Evolutionary conservation across 1,140 invertebrate species (phyloP).

Genomic region (Drosophila aff.): DNA sequence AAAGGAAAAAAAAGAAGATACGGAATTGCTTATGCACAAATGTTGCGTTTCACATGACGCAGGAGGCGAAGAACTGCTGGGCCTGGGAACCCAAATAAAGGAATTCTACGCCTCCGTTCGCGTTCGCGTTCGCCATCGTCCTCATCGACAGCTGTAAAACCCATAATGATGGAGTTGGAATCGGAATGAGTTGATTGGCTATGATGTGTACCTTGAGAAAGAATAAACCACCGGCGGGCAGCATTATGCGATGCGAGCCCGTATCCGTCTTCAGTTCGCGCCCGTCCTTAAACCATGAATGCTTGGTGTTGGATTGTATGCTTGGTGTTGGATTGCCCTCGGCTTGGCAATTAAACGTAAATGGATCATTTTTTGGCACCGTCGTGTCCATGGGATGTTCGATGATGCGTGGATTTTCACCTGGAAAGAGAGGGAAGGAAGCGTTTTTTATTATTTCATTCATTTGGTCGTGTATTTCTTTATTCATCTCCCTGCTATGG

Average conservation of each 20-base stretch:
- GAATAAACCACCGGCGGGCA: slow-evolving; percentile 90
- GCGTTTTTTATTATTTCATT: slow-evolving; percentile 22
- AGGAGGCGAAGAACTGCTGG: slow-evolving; percentile 2
- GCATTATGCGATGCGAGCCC: slow-evolving; percentile 86
- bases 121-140: slow-evolving; percentile 12
- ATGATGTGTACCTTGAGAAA: slow-evolving; percentile 88
- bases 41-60: slow-evolving; percentile 73
- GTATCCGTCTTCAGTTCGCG: slow-evolving; percentile 86
- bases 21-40: slow-evolving; percentile 65
- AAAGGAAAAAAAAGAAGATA: not conserved
- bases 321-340: slow-evolving; percentile 88
- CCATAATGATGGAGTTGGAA: slow-evolving; percentile 62
- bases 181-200: slow-evolving; percentile 35
- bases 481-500: not conserved
- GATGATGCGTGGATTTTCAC: slow-evolving; percentile 90
- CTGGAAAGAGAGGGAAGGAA: slow-evolving; percentile 49
- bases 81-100: slow-evolving; percentile 31
- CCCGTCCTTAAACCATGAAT: slow-evolving; percentile 90
- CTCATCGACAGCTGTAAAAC: slow-evolving; percentile 53
- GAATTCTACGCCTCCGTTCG: slow-evolving; percentile 28
- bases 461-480: slow-evolving; percentile 1
- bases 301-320: slow-evolving; percentile 87
- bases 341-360: slow-evolving; percentile 89
- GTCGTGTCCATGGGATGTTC: slow-evolving; percentile 91
- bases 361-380: slow-evolving; percentile 89